These are phyloP conservation scores for Lacerta bilineata DNA, from an alignment of 2,797 vertebrate genomes.

Conservation along the genomic window DNA sequence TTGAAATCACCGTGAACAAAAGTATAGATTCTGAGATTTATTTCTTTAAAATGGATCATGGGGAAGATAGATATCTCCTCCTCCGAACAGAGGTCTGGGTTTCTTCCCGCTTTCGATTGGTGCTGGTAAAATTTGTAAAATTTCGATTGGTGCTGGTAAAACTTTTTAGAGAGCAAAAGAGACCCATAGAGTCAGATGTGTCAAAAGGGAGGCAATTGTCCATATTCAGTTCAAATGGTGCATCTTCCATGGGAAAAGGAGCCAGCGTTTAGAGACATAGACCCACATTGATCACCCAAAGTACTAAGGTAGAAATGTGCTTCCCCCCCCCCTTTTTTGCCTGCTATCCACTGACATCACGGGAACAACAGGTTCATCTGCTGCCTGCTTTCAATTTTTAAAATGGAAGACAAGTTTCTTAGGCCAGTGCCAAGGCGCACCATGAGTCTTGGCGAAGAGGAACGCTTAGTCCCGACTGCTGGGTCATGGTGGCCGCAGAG, in stretches of 20 bases:
- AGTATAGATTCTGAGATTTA: constrained; percentile 72
- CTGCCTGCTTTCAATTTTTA: constrained; percentile 8
- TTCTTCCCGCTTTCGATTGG: background rate
- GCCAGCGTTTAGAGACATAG: background rate
- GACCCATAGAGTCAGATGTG: background rate
- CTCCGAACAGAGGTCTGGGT: accelerated
- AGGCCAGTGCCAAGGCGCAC: constrained; percentile 93
- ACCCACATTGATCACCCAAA: background rate
- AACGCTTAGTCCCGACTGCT: constrained; percentile 81
- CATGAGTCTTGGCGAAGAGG: constrained; percentile 87
- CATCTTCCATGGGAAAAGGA: constrained; percentile 44
- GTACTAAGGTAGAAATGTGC: background rate
- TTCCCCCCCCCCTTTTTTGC: constrained; percentile 13
- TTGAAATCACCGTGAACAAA: constrained; percentile 72
- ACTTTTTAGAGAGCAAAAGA: background rate
- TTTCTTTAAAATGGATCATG: constrained; percentile 70
- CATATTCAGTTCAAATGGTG: background rate
- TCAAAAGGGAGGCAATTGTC: background rate
- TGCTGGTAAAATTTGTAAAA: background rate
- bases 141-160: background rate
- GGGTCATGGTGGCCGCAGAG: constrained; percentile 80
- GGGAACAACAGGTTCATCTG: constrained; percentile 21
- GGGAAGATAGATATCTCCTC: constrained; percentile 49
- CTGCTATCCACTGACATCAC: accelerated
- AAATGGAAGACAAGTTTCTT: constrained; percentile 61